These are phyloP conservation scores for Cryptotis parvus DNA, from an alignment of 2,113 vertebrate species.

Conservation along the genomic window DNA sequence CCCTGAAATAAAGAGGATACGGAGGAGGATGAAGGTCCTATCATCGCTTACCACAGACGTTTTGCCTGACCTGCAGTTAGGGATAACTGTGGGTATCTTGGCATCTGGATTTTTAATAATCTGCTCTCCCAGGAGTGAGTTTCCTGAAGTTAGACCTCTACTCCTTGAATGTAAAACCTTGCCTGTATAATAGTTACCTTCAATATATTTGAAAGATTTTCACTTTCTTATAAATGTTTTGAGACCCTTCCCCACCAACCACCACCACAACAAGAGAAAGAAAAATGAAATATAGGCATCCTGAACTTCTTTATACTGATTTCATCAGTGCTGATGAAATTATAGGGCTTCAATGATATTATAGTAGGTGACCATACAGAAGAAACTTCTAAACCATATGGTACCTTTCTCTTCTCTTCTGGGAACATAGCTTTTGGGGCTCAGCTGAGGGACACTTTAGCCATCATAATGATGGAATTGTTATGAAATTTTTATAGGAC, in stretches of 20 bases:
- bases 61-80: neutral
- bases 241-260: too few species aligned
- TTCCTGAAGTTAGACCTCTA: neutral
- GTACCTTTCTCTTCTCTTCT: neutral
- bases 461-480: too few species aligned
- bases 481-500: too few species aligned
- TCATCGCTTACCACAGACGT: neutral
- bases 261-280: neutral
- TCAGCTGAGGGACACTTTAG: neutral
- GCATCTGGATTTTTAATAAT: neutral
- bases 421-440: rapidly evolving
- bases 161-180: neutral
- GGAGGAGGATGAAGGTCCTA: neutral
- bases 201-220: neutral
- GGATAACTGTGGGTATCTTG: neutral
- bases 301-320: neutral
- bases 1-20: neutral
- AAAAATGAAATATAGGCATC: neutral
- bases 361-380: neutral
- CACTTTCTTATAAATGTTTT: neutral
- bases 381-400: neutral
- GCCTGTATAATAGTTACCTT: neutral
- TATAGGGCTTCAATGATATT: neutral
- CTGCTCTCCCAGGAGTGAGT: neutral
- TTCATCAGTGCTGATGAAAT: neutral